Percentiles rank a stretch among this genome's conserved stretches.
These are phyloP conservation scores for Eumaeus atala DNA, from an alignment of 1,140 invertebrate species.

Conservation along the genomic window DNA sequence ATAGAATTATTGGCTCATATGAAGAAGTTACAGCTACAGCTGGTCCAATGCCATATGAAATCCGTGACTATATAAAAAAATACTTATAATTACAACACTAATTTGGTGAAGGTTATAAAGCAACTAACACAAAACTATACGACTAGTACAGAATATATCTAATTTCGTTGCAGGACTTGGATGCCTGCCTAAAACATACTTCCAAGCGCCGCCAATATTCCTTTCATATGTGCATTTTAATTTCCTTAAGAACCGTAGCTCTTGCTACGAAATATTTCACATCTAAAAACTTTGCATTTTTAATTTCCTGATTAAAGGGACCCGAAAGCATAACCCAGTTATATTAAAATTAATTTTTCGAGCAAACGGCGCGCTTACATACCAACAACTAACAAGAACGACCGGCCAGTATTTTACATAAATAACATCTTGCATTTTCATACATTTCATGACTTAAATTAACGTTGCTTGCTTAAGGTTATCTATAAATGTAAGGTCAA, in stretches of 20 bases:
- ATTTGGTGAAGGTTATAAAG: too few species aligned
- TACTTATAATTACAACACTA: too few species aligned
- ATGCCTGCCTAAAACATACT: slow-evolving; percentile 4
- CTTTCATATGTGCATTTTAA: slow-evolving; percentile 8
- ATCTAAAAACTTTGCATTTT: slow-evolving; percentile 3
- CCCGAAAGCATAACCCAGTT: slow-evolving; percentile 1
- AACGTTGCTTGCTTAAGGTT: too few species aligned
- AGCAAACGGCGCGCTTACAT: not conserved
- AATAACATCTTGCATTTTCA: too few species aligned
- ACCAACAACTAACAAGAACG: not conserved
- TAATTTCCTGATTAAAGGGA: slow-evolving; percentile 6
- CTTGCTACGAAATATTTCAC: not conserved
- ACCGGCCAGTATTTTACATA: not conserved
- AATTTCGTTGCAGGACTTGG: not conserved
- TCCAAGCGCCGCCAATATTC: not conserved
- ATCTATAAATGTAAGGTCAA: too few species aligned
- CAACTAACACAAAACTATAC: not conserved
- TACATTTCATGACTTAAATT: too few species aligned
- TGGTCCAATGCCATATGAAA: too few species aligned
- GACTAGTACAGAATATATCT: not conserved
- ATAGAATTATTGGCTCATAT: too few species aligned
- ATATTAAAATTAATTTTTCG: slow-evolving; percentile 9
- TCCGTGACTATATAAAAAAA: too few species aligned
- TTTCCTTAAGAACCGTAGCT: slow-evolving; percentile 6
- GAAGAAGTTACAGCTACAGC: too few species aligned